Evolutionary conservation across 2,113 vertebrate species (phyloP).

Genomic region (Otis tarda): DNA sequence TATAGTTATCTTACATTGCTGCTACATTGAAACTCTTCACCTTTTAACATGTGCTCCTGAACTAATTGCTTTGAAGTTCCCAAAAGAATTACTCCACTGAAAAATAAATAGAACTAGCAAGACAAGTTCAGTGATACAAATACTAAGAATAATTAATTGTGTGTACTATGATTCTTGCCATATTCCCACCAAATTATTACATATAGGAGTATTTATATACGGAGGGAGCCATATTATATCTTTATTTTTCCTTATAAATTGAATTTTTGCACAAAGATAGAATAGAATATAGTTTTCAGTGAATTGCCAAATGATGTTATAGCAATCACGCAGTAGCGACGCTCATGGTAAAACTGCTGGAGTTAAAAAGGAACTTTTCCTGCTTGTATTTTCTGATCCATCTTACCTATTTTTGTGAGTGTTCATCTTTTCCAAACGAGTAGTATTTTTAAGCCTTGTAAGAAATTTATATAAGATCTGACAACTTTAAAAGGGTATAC

Average conservation of each 20-base stretch:
- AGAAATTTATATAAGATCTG: not conserved
- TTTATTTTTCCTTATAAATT: not conserved
- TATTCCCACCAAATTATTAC: not conserved
- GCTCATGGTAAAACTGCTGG: not conserved
- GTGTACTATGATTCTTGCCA: not conserved
- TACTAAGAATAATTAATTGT: not conserved
- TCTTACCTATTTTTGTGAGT: not conserved
- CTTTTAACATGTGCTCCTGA: constrained; percentile 50
- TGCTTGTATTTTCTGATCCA: not conserved
- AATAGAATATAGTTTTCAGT: not conserved
- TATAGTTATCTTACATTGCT: constrained; percentile 65
- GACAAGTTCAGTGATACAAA: constrained; percentile 3
- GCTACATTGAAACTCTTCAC: constrained; percentile 64
- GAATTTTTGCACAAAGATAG: not conserved
- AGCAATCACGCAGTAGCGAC: not conserved
- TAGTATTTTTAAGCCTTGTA: not conserved
- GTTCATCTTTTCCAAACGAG: not conserved
- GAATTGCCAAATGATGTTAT: not conserved
- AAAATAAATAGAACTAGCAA: constrained; percentile 44
- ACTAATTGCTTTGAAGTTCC: constrained; percentile 67
- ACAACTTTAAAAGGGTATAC: not conserved
- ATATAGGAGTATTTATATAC: not conserved
- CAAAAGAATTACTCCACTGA: constrained; percentile 7
- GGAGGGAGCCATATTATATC: not conserved
- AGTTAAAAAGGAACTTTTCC: not conserved